These are phyloP conservation scores for Platysteira castanea DNA, from an alignment of 2,113 vertebrate species.

Conservation along the genomic window DNA sequence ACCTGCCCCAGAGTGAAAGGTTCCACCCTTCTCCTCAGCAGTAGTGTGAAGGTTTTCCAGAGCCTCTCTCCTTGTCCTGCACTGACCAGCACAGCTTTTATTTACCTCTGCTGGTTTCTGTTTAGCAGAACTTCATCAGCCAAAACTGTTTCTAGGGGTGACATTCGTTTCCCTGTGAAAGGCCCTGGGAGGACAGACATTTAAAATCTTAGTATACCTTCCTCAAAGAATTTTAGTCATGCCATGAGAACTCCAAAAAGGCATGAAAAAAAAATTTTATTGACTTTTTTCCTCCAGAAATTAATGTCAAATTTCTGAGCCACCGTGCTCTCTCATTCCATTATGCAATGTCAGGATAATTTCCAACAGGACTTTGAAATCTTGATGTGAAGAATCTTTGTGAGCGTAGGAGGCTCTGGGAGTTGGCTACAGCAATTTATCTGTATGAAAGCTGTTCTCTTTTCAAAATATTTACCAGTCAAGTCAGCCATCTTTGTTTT, in stretches of 20 bases:
- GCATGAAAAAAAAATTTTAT: not conserved
- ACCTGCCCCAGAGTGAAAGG: not conserved
- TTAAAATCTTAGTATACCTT: not conserved
- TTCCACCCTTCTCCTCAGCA: not conserved
- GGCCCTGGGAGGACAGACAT: not conserved
- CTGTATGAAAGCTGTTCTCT: not conserved
- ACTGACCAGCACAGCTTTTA: not conserved
- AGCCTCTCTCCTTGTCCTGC: not conserved
- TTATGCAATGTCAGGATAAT: not conserved
- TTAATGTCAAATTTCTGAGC: not conserved
- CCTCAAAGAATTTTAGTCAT: not conserved
- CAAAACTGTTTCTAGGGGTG: not conserved
- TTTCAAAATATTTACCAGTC: not conserved
- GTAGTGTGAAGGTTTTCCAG: not conserved
- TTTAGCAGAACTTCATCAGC: not conserved
- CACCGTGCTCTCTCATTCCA: not conserved
- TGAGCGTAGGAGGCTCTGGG: not conserved
- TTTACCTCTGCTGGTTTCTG: not conserved
- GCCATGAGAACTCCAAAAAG: not conserved
- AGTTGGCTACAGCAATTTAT: not conserved
- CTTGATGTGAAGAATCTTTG: not conserved
- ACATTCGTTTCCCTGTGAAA: not conserved
- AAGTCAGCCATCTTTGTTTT: not conserved
- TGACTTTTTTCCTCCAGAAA: not conserved
- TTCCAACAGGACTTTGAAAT: constrained; percentile 2